A percentile compares a stretch with the other conserved stretches of the same genome.
Conservation (phyloP, 2,888 invertebrate species). For the Melinaea menophilus region DNA sequence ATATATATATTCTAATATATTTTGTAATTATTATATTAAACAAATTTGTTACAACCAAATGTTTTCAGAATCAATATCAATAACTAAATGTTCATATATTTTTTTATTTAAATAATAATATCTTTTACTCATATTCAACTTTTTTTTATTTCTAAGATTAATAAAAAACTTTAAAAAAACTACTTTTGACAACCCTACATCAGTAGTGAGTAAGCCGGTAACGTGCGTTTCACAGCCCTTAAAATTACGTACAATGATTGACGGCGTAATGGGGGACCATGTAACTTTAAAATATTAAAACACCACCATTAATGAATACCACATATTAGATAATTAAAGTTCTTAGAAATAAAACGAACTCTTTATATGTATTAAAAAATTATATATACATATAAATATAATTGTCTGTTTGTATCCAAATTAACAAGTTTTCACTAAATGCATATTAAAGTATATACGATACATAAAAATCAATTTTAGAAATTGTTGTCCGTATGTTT, state of each 20-base stretch:
- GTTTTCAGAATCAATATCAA: too few species aligned
- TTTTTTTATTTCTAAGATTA: too few species aligned
- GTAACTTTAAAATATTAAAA: slow-evolving; percentile 53
- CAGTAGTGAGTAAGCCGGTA: slow-evolving; percentile 23
- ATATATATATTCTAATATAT: not conserved
- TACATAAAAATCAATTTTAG: too few species aligned
- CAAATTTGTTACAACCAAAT: not conserved
- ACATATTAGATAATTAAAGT: not conserved
- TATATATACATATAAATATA: too few species aligned
- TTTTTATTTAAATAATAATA: too few species aligned
- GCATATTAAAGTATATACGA: too few species aligned
- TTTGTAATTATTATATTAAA: not conserved
- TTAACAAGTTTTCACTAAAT: too few species aligned
- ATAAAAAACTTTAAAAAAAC: too few species aligned
- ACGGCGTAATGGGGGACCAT: slow-evolving; percentile 50
- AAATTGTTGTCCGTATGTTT: too few species aligned
- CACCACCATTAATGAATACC: slow-evolving; percentile 17
- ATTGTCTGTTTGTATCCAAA: too few species aligned
- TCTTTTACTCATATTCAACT: too few species aligned
- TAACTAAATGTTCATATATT: too few species aligned
- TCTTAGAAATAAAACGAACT: not conserved
- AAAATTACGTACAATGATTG: slow-evolving; percentile 59
- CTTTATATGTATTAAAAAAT: not conserved
- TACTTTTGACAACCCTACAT: slow-evolving; percentile 3
- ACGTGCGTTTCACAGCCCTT: slow-evolving; percentile 48